Evolutionary conservation across 2,797 vertebrate species (phyloP).

Genomic region (Pelochelys cantorii): DNA sequence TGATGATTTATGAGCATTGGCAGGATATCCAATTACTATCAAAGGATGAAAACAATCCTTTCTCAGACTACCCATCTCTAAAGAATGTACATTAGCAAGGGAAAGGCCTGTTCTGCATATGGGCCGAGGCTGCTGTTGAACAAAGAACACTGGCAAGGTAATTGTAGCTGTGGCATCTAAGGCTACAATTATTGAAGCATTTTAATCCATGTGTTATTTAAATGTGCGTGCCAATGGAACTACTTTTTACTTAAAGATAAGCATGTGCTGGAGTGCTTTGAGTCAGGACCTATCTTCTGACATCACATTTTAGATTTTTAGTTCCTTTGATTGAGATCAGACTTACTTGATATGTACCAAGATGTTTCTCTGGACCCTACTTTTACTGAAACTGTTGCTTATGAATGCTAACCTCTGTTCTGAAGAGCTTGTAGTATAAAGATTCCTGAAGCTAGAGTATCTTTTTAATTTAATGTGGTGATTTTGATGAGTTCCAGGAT

Average conservation of each 20-base stretch:
- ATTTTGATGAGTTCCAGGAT: neutral
- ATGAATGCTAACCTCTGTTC: neutral
- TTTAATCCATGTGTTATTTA: neutral
- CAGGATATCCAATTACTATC: slow-evolving; percentile 11
- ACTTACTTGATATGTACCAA: neutral
- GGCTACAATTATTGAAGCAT: neutral
- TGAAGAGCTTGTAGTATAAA: neutral
- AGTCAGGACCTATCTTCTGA: neutral
- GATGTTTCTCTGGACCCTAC: neutral
- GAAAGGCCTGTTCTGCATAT: slow-evolving; percentile 1
- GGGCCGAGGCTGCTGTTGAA: neutral
- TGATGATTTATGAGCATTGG: neutral
- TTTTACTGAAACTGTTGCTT: neutral
- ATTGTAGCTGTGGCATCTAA: accelerated
- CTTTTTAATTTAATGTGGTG: neutral
- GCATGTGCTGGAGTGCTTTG: neutral
- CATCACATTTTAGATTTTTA: accelerated
- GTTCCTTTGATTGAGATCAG: neutral
- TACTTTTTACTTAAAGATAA: neutral
- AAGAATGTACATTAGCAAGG: neutral
- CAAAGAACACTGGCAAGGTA: neutral
- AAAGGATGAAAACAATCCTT: neutral
- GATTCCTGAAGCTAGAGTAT: neutral
- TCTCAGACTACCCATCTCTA: neutral
- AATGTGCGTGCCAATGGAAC: neutral